phyloP scores from a whole-genome alignment of 2,797 vertebrate genomes.

The Malacoraja senta region DNA sequence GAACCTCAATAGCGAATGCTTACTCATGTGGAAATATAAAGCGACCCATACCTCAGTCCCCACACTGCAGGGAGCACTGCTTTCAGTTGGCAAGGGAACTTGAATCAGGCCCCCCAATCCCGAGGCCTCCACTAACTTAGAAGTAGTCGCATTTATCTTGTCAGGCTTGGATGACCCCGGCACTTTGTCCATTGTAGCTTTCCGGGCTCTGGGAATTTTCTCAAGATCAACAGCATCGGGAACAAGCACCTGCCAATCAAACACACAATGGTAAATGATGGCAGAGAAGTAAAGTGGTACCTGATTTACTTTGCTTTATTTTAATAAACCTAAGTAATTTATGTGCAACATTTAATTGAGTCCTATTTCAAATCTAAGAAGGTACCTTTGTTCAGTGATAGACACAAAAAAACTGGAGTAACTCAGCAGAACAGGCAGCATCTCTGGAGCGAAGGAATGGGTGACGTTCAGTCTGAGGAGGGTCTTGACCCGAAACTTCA shows the following conservation, averaged over 20 bases:
- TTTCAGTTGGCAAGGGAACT: conserved; percentile 21
- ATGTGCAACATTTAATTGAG: not conserved
- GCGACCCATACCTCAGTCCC: conserved; percentile 26
- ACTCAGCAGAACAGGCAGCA: too few species aligned
- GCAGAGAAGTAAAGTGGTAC: not conserved
- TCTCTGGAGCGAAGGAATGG: too few species aligned
- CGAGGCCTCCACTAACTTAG: conserved; percentile 2
- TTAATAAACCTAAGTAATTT: not conserved
- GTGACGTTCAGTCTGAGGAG: too few species aligned
- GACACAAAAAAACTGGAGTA: too few species aligned
- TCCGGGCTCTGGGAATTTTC: not conserved
- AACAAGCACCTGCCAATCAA: conserved; percentile 21
- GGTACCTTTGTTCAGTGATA: not conserved
- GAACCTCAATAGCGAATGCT: not conserved
- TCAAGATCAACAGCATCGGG: not conserved
- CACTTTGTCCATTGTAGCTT: not conserved
- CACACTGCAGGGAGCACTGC: conserved; percentile 23
- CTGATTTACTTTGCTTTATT: not conserved
- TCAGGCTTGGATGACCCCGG: not conserved
- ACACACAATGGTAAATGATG: not conserved
- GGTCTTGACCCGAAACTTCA: too few species aligned
- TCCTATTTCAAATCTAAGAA: conserved; percentile 3
- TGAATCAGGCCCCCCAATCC: conserved; percentile 9
- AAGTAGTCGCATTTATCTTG: not conserved
- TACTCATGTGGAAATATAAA: not conserved